Evolutionary conservation across 1,140 invertebrate species (phyloP), one percentile per base, ranked within the genome.

Genomic region (Drosophila guanche): DNA sequence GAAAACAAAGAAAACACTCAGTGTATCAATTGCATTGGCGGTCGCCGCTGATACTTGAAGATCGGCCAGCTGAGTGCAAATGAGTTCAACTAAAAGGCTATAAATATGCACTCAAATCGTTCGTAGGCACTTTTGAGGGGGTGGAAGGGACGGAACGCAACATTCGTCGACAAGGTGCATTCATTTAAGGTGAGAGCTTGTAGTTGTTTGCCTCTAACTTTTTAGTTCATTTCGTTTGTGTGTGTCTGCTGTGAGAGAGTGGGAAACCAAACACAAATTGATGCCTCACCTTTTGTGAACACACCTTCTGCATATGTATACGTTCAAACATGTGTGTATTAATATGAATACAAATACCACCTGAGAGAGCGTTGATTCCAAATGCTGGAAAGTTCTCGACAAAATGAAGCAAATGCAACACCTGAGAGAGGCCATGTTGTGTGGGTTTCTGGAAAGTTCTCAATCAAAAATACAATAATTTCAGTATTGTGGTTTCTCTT

Each of bases 71-170:
- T 73, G 62, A 66, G 83, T 86, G 83, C 80, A 85, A 85, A 85
- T 85, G 83, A 85, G 80, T 88, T 85, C 81, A 85, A 75, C 83
- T 74, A 69, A 85, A 77, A 69, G 69, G 83, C 83, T 88, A 85
- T 60, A 78, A 85, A 85, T 85, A 85, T 77, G 61, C 48, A 51
- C 29, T 43, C 42, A 48, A 20, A 41, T 23, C 37, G 23, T n/a
- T 41, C 43, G 60, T 29, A 60, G 33, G 29, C 5, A 37, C 37
- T 37, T 41, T 6, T 22, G 41, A 20, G 29, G 43, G 10, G n/a
- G 2, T 20, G 16, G 5, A 14, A 5, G 43, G 46, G 43, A 37
- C 27, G 33, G 4, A 40, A 10, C 16, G 4, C n/a, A 25, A n/a
- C 20, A 52, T 37, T 37, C 33, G 33, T 12, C 33, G 33, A 37